Evolutionary conservation across 2,888 invertebrate genomes (phyloP), one percentile per base, ranked within the genome.

Genomic region (Oasisia sp.): DNA sequence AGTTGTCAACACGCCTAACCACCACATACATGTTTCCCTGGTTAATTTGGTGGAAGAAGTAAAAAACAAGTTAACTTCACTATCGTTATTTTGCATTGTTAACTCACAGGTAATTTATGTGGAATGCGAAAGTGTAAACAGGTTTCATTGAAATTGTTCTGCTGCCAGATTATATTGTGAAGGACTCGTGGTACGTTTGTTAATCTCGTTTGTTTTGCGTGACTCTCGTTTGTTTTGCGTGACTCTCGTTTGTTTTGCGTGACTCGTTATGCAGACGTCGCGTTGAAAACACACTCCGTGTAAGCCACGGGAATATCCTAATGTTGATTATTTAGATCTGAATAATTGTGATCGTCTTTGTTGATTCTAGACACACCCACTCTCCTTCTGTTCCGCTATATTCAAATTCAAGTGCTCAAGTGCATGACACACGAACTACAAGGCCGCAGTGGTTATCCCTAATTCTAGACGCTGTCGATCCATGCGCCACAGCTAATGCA

Each of bases 331-430:
- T 19, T 74, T n/a, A 74, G 19, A n/a, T 74, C 27, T 74, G 74
- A 74, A n/a, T 74, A 19, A 74, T n/a, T 74, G 74, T 27, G 74
- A 27, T 74, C 14, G 19, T 19, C 74, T 19, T 19, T 27, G 74
- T 74, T 74, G 74, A 74, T 74, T 27, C n/a, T 19, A 74, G 74
- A 74, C 74, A 74, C 74, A 74, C 74, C 74, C 74, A 74, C 74
- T 74, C 74, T 74, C 27, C 19, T 27, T 27, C 27, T 74, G 74
- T 74, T 74, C 27, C 74, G 74, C 74, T 74, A 27, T 74, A n/a
- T 74, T 74, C 74, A 38, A 38, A 38, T 38, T 38, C 38, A 38
- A 38, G 38, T 38, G 38, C 38, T 38, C 38, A 74, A 74, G 74
- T 74, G 27, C 19, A 19, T 74, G 74, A 27, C 74, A 74, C 74